Evolutionary conservation across 2,797 vertebrate genomes (phyloP).

Genomic region (Cyprinodon diabolis): DNA sequence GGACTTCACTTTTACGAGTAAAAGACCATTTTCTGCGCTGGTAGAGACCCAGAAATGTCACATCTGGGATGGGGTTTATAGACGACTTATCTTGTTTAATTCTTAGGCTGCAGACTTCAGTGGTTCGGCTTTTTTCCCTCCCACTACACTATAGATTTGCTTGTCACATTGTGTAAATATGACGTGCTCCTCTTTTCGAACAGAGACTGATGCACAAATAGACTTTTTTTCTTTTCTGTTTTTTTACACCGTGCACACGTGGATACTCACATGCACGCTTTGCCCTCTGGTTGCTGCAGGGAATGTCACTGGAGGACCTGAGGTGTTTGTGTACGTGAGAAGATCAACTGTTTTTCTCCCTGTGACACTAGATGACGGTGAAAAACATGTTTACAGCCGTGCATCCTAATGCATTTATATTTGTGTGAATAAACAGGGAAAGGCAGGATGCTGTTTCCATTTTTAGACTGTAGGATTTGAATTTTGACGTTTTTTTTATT

Average conservation of each 20-base stretch:
- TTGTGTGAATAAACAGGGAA: background rate
- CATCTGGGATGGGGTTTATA: slow-evolving; percentile 50
- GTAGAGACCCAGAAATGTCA: slow-evolving; percentile 75
- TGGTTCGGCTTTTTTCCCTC: slow-evolving; percentile 30
- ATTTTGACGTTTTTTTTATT: background rate
- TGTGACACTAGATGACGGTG: background rate
- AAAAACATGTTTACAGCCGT: slow-evolving; percentile 6
- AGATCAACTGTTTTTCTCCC: slow-evolving; percentile 15
- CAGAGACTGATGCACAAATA: slow-evolving; percentile 13
- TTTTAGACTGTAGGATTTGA: background rate
- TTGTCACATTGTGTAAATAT: slow-evolving; percentile 74
- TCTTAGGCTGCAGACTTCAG: slow-evolving; percentile 53
- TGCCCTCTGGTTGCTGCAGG: slow-evolving; percentile 40
- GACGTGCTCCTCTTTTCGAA: slow-evolving; percentile 29
- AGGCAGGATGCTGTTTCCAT: background rate
- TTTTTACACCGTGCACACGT: slow-evolving; percentile 6
- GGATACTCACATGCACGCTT: slow-evolving; percentile 26
- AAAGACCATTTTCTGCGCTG: slow-evolving; percentile 51
- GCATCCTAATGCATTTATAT: background rate
- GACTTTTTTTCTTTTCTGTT: slow-evolving; percentile 9
- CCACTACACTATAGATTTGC: slow-evolving; percentile 53
- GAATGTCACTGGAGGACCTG: slow-evolving; percentile 42
- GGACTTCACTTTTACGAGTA: slow-evolving; percentile 47
- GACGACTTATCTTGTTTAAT: slow-evolving; percentile 64
- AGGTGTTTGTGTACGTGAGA: slow-evolving; percentile 21